Percentiles rank a stretch among this genome's conserved stretches.
Conservation (phyloP, 1,140 invertebrate genomes). For the Caenorhabditis inopinata region DNA sequence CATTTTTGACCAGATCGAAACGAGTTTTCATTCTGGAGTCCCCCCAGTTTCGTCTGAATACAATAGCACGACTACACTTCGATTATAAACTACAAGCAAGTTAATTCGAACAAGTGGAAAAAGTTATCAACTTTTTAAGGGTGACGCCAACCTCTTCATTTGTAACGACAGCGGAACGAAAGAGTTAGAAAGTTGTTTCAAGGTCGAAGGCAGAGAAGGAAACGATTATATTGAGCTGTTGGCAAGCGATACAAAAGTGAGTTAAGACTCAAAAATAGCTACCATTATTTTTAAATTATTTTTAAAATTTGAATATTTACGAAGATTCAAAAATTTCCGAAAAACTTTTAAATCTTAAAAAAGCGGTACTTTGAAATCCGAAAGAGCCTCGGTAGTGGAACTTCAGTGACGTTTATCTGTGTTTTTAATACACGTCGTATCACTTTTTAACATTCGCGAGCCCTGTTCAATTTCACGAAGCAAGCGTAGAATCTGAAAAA, state of each 20-base stretch:
- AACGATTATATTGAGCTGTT: slow-evolving; percentile 60
- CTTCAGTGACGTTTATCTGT: no score
- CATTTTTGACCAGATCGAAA: slow-evolving; percentile 36
- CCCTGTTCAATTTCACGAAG: no score
- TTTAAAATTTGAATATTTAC: no score
- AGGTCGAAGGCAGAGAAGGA: slow-evolving; percentile 42
- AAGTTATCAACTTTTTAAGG: slow-evolving; percentile 41
- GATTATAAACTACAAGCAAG: slow-evolving; percentile 47
- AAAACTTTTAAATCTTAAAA: no score
- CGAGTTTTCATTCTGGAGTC: slow-evolving; percentile 59
- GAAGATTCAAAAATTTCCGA: no score
- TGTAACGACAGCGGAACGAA: slow-evolving; percentile 59
- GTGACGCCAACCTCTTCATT: slow-evolving; percentile 58
- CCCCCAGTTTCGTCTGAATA: slow-evolving; percentile 55
- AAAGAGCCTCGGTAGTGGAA: no score
- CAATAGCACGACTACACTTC: slow-evolving; percentile 60
- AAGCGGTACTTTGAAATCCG: no score
- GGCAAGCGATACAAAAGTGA: slow-evolving; percentile 60
- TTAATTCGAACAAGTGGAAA: not conserved
- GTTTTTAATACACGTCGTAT: no score
- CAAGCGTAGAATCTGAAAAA: no score
- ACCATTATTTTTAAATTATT: no score
- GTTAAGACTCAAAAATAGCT: not conserved
- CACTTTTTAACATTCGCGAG: no score
- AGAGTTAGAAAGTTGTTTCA: slow-evolving; percentile 54